A percentile compares a stretch with the other conserved stretches of the same genome.
These are phyloP conservation scores for Malthinus flaveolus DNA, from an alignment of 2,888 invertebrate species.

Conservation along the genomic window DNA sequence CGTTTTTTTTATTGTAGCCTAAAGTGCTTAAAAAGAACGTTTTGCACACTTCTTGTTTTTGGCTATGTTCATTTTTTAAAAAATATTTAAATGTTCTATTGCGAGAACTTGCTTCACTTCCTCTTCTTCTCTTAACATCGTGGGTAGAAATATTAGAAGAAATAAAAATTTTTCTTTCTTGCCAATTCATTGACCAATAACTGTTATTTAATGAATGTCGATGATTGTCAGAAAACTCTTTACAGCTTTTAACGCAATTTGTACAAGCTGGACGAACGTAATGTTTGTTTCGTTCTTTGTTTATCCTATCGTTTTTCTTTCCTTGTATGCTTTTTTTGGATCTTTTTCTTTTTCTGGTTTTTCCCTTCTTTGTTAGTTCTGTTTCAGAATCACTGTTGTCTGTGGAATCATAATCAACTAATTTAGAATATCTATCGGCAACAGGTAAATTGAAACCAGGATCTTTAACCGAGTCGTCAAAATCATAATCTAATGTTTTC, in stretches of 20 bases:
- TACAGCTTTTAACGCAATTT: background rate
- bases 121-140: conserved; percentile 11
- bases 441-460: no score
- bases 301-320: no score
- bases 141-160: conserved; percentile 5
- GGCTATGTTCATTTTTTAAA: background rate
- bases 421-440: no score
- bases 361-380: no score
- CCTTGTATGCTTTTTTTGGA: no score
- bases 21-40: background rate
- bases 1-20: conserved; percentile 5
- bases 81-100: conserved; percentile 1
- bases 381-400: no score
- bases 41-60: conserved; percentile 1
- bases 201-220: conserved; percentile 2
- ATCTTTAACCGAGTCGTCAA: no score
- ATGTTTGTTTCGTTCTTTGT: background rate
- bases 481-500: no score
- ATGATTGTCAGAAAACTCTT: conserved; percentile 1
- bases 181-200: conserved; percentile 15
- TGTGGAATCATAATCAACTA: no score
- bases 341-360: no score
- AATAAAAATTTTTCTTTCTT: conserved; percentile 14
- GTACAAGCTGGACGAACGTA: background rate
- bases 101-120: conserved; percentile 1